Base-by-base conservation (phyloP, 30 jellyfish, hydroid and myxozoan genomes). In the Nemopilema nomurai region DNA sequence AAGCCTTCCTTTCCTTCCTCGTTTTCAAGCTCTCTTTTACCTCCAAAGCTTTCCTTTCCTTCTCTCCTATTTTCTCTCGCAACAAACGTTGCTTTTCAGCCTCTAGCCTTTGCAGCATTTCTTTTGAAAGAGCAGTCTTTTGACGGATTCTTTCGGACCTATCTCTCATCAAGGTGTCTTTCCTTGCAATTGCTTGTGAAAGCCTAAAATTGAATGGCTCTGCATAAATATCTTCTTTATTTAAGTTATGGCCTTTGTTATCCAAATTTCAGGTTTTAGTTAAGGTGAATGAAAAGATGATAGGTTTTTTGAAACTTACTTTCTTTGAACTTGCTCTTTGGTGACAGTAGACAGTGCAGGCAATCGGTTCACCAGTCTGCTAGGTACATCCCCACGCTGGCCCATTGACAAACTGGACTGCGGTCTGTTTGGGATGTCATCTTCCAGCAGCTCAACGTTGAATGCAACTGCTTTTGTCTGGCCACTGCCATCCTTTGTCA, bases 31-130 rank as follows among this genome's bases (percentile, higher is more conserved):
- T 18, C 31, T 67, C 77, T 67, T 74, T 49, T n/a, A 49, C 41
- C 69, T 74, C 50, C 19, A 18, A 19, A 41, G 63, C 63, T 7
- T 49, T 21, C 4, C 73, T 31, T 28, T 74, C 30, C 65, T 71
- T 71, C 64, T 26, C 23, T 18, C 28, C 30, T 8, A 71, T 16
- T 71, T 49, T 18, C 41, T 71, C 81, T 29, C 25, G 26, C 65
- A 71, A 23, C 51, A 71, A 49, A 16, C 81, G 62, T 71, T 71
- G 81, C 84, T 31, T 74, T 31, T 74, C 84, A 49, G 62, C 73
- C 33, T 74, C 84, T 23, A 74, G 71, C 20, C 69, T 74, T 32
- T 31, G 49, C 22, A 74, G 84, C 84, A 74, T 74, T 17, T 74
- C 84, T 49, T 41, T 74, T 13, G 69, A 71, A 16, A 71, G 18